phyloP scores from a whole-genome alignment of 1,140 invertebrate species.

The Phocides pigmalion region DNA sequence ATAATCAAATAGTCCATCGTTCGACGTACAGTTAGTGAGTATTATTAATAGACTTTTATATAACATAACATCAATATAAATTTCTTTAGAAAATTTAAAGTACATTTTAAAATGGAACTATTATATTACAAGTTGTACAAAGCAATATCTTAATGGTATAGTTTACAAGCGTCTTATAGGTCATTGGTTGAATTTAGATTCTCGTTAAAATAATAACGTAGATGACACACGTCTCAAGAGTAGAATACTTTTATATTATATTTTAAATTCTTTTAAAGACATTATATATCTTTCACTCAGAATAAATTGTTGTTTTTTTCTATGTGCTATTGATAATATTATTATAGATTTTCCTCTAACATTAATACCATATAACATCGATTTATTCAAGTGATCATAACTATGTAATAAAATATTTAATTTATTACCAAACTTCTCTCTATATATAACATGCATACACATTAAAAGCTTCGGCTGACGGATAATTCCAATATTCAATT shows the following conservation, averaged over 20 bases:
- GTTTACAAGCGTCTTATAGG: no score
- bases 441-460: background rate
- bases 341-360: no score
- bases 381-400: no score
- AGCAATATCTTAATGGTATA: background rate
- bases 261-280: no score
- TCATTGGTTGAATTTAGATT: background rate
- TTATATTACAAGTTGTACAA: background rate
- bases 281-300: no score
- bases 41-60: background rate
- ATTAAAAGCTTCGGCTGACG: background rate
- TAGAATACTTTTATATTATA: no score
- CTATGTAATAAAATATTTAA: no score
- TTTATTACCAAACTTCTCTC: background rate
- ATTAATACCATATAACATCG: no score
- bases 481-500: background rate
- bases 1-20: background rate
- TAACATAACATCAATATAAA: background rate
- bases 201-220: background rate
- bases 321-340: no score
- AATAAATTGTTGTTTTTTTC: no score
- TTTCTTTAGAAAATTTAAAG: background rate
- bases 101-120: background rate
- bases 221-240: no score
- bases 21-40: background rate